Conservation (phyloP, 2,888 invertebrate species). For the Ametastegia equiseti region DNA sequence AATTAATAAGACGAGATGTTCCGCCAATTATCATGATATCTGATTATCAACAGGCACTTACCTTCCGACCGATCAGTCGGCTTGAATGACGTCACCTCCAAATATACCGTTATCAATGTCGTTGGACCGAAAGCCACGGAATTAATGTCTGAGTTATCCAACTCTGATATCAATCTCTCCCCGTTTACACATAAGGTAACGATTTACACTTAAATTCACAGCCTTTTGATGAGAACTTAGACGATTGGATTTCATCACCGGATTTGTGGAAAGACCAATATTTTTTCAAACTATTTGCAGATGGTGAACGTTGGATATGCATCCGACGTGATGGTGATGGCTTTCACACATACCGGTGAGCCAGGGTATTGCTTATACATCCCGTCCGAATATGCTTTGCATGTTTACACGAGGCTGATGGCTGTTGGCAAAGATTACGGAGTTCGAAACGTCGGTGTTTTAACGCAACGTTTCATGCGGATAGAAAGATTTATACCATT, state of each 20-base stretch:
- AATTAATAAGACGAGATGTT: no score
- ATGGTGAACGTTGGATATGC: constrained; percentile 83
- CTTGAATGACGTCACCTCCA: constrained; percentile 84
- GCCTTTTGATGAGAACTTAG: no score
- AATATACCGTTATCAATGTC: constrained; percentile 85
- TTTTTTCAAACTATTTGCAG: constrained; percentile 65
- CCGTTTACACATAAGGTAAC: constrained; percentile 82
- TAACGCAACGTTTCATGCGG: constrained; percentile 82
- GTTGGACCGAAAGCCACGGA: constrained; percentile 84
- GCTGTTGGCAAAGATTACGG: constrained; percentile 83
- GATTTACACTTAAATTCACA: no score
- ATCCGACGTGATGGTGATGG: constrained; percentile 84
- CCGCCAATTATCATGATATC: constrained; percentile 32
- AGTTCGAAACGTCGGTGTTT: constrained; percentile 82
- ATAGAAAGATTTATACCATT: constrained; percentile 85
- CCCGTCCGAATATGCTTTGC: constrained; percentile 86
- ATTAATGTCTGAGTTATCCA: constrained; percentile 82
- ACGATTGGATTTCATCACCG: no score
- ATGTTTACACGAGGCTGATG: constrained; percentile 85
- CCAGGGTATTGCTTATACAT: constrained; percentile 85
- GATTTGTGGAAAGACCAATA: not conserved
- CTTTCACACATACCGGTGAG: constrained; percentile 85
- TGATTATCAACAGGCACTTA: constrained; percentile 76
- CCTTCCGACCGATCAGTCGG: constrained; percentile 80
- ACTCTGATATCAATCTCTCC: constrained; percentile 80